These are phyloP conservation scores for Dicyrtoma fusca DNA, from an alignment of 2,888 invertebrate genomes.

Conservation along the genomic window DNA sequence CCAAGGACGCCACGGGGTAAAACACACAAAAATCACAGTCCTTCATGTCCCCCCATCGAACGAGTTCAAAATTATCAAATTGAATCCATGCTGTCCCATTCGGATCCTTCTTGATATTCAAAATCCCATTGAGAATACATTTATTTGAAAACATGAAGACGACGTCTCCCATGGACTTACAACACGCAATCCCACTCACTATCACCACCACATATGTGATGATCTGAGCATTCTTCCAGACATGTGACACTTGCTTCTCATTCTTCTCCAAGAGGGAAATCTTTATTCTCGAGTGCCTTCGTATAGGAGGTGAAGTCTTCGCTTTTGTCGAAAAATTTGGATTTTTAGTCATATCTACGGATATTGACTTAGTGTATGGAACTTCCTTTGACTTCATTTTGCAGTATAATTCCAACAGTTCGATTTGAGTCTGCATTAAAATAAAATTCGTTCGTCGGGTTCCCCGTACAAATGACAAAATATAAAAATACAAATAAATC, in stretches of 20 bases:
- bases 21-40: slow-evolving; percentile 50
- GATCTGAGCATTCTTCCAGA: slow-evolving; percentile 51
- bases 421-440: too few relatives aligned
- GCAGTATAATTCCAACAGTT: too few relatives aligned
- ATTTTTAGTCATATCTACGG: too few relatives aligned
- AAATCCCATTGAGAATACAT: slow-evolving; percentile 50
- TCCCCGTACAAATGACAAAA: too few relatives aligned
- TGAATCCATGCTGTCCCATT: slow-evolving; percentile 22
- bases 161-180: slow-evolving; percentile 47
- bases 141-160: slow-evolving; percentile 46
- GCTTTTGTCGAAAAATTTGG: too few relatives aligned
- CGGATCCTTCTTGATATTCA: slow-evolving; percentile 35
- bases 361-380: too few relatives aligned
- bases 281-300: slow-evolving; percentile 35
- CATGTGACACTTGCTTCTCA: slow-evolving; percentile 49
- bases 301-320: too few relatives aligned
- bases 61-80: slow-evolving; percentile 24
- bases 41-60: slow-evolving; percentile 43
- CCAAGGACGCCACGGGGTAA: slow-evolving; percentile 48
- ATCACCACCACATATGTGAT: slow-evolving; percentile 50
- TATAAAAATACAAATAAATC: too few relatives aligned
- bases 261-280: slow-evolving; percentile 51
- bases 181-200: slow-evolving; percentile 49
- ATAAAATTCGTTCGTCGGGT: too few relatives aligned
- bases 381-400: too few relatives aligned